phyloP scores from a whole-genome alignment of 2,888 invertebrate genomes.

The Leptinotarsa juncta region DNA sequence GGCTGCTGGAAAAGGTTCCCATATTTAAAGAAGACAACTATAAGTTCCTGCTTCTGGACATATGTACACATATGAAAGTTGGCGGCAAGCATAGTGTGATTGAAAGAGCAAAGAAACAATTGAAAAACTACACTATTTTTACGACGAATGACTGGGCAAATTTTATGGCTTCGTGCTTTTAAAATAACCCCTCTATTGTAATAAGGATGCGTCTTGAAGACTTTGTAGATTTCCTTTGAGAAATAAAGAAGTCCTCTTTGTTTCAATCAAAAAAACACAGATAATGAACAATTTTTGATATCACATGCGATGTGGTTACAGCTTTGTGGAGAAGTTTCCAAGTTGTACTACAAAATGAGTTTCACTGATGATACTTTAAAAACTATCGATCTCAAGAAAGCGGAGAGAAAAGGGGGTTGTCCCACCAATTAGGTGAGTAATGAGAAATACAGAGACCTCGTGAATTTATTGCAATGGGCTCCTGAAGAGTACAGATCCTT shows the following conservation, averaged over 20 bases:
- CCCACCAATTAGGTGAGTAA: background rate
- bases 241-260: too few relatives aligned
- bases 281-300: too few relatives aligned
- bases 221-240: background rate
- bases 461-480: background rate
- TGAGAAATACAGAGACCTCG: background rate
- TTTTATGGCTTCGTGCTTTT: background rate
- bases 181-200: background rate
- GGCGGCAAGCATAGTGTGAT: background rate
- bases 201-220: background rate
- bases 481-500: conserved; percentile 1
- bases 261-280: too few relatives aligned
- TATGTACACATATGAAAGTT: background rate
- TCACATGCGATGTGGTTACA: too few relatives aligned
- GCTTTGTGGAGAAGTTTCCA: too few relatives aligned
- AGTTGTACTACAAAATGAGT: background rate
- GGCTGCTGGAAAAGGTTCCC: too few relatives aligned
- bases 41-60: background rate
- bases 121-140: background rate
- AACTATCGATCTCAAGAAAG: background rate
- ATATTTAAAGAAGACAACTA: background rate
- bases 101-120: background rate
- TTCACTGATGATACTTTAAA: background rate
- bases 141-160: background rate
- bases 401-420: background rate